Base-by-base conservation (phyloP, 2,888 invertebrate genomes). In the Pandemis cinnamomeana region DNA sequence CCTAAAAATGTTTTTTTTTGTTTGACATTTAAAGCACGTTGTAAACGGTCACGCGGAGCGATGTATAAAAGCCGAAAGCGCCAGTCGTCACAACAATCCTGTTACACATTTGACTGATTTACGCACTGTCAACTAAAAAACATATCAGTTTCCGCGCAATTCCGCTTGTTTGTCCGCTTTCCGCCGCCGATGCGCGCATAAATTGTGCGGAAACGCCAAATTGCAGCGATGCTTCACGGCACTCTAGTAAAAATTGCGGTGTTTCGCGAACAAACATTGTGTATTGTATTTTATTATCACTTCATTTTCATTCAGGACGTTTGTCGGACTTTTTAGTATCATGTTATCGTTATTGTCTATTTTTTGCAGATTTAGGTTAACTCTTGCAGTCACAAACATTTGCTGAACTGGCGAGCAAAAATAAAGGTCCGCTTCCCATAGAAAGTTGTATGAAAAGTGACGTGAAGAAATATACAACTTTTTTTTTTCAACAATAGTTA, bases 141-240 rank as follows among this genome's bases (percentile, higher is more conserved):
- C 89, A 91, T 86, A 80, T 87, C 84, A 84, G 87, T 86, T 85
- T 86, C 86, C 87, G 89, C 91, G 89, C 89, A 90, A 91, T 90
- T 89, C 83, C 84, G 84, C 89, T 90, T 91, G 93, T 93, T 92
- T 91, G 90, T 87, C 84, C 90, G 89, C 89, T 91, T 88, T 91
- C 91, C 89, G 86, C 89, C 87, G 83, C 78, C 89, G 91, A 90
- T 90, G 89, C 89, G 87, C 91, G 82, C 91, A 92, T 93, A 93
- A 94, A 94, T 93, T 88, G 87, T 86, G 88, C 86, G 88, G 86
- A 91, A 91, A 89, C 87, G 87, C 89, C 89, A 91, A 93, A 94
- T 93, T 93, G 91, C 92, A 84, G 86, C 87, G 83, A 89, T 90
- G 90, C 87, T 88, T 89, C 89, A 87, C 87, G 81, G 84, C 89